Conservation (phyloP, 53 echinoderm and acorn worm genomes). For the Pentamera pediparva region DNA sequence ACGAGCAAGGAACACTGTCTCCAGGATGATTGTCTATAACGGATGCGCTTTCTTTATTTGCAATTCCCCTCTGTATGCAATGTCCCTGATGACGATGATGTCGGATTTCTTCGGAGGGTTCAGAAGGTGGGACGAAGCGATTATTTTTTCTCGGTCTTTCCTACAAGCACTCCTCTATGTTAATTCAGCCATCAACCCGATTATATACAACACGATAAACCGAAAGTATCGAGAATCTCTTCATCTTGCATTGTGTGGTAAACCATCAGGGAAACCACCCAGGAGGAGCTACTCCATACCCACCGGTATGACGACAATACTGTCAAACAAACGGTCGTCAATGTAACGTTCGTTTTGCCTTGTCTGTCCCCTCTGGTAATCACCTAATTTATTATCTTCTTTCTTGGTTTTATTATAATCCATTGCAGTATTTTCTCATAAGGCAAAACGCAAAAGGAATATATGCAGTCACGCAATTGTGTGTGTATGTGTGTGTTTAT, state of each 20-base stretch:
- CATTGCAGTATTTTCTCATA: too few relatives aligned
- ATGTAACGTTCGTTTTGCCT: too few relatives aligned
- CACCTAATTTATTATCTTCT: too few relatives aligned
- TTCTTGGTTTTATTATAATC: too few relatives aligned
- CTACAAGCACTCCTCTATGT: neutral
- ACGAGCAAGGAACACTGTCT: neutral
- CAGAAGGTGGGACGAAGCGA: neutral
- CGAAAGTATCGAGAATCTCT: conserved; percentile 18
- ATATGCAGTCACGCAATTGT: too few relatives aligned
- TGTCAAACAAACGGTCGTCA: neutral
- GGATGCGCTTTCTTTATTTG: conserved; percentile 17
- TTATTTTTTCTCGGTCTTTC: neutral
- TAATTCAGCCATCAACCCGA: conserved; percentile 16
- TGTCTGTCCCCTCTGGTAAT: too few relatives aligned
- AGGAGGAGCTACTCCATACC: too few relatives aligned
- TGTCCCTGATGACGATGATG: neutral
- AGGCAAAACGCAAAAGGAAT: too few relatives aligned
- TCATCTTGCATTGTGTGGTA: neutral
- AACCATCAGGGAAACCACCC: neutral
- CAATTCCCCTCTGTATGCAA: conserved; percentile 1
- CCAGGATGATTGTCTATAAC: conserved; percentile 10
- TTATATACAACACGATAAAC: neutral
- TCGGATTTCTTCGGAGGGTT: neutral
- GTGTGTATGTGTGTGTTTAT: too few relatives aligned
- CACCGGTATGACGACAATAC: neutral